These are phyloP conservation scores for Sebastes nivosus DNA, from an alignment of 2,797 vertebrate genomes.

Conservation along the genomic window DNA sequence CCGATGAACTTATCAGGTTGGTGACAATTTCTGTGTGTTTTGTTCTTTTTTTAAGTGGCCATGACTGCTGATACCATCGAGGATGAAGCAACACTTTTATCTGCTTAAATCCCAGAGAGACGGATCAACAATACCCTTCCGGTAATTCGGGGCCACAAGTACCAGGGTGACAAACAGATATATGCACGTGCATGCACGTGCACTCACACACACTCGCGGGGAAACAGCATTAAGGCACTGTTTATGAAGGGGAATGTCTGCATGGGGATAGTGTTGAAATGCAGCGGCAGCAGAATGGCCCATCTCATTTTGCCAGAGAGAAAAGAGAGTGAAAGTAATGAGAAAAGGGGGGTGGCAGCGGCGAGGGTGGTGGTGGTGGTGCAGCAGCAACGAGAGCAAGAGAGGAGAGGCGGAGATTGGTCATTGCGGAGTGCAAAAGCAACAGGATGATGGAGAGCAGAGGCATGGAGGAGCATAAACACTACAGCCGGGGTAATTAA, in stretches of 20 bases:
- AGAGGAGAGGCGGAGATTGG: conserved; percentile 45
- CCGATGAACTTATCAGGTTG: conserved; percentile 53
- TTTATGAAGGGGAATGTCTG: conserved; percentile 61
- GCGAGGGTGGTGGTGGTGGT: conserved; percentile 30
- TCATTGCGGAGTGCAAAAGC: conserved; percentile 52
- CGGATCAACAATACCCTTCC: conserved; percentile 26
- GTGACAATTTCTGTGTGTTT: conserved; percentile 8
- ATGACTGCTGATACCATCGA: conserved; percentile 38
- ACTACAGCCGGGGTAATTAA: conserved; percentile 77
- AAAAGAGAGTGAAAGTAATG: conserved; percentile 69
- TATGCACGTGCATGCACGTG: neutral
- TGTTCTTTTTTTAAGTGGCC: conserved; percentile 39
- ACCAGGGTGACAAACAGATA: conserved; percentile 14
- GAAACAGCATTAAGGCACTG: conserved; percentile 46
- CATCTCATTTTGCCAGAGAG: conserved; percentile 67
- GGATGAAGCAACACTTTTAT: conserved; percentile 35
- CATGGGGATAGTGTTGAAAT: conserved; percentile 61
- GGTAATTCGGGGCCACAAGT: conserved; percentile 23
- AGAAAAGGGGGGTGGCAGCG: conserved; percentile 44
- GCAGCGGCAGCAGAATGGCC: conserved; percentile 70
- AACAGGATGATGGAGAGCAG: conserved; percentile 69
- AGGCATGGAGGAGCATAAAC: conserved; percentile 72
- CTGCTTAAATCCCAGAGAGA: conserved; percentile 33
- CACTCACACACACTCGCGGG: neutral
- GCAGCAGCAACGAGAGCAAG: conserved; percentile 41